Percentiles rank a stretch among this genome's conserved stretches.
These are phyloP conservation scores for Dicentrarchus labrax DNA, from an alignment of 2,113 vertebrate genomes.

Conservation along the genomic window DNA sequence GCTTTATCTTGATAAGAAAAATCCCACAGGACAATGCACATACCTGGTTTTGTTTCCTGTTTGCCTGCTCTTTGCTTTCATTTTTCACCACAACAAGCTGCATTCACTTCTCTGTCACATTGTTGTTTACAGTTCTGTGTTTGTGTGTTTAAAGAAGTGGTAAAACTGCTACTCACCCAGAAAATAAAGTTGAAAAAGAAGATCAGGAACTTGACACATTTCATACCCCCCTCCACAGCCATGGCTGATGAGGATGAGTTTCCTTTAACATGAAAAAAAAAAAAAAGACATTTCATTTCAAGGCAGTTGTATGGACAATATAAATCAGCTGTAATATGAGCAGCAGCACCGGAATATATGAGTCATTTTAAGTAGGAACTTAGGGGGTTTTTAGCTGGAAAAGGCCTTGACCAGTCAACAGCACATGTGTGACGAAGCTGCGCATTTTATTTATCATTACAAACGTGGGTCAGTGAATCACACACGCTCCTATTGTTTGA, in stretches of 20 bases:
- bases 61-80: background rate
- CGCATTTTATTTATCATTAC: background rate
- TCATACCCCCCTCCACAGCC: conserved; percentile 89
- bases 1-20: background rate
- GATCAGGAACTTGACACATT: conserved; percentile 88
- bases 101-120: background rate
- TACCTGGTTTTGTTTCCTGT: background rate
- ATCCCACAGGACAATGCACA: background rate
- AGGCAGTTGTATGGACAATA: background rate
- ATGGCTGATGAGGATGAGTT: conserved; percentile 74
- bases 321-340: conserved; percentile 28
- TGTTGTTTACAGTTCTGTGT: background rate
- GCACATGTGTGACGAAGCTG: too few species aligned
- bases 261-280: conserved; percentile 40
- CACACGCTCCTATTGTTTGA: background rate
- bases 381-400: background rate
- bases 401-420: background rate
- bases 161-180: conserved; percentile 87
- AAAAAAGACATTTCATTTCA: background rate
- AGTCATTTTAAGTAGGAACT: conserved; percentile 30
- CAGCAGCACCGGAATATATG: conserved; percentile 21
- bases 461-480: background rate
- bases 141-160: background rate
- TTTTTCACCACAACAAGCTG: background rate
- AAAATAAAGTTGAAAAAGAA: conserved; percentile 91